These are phyloP conservation scores for Eustalomyia histrio DNA, from an alignment of 2,888 invertebrate species.

Conservation along the genomic window DNA sequence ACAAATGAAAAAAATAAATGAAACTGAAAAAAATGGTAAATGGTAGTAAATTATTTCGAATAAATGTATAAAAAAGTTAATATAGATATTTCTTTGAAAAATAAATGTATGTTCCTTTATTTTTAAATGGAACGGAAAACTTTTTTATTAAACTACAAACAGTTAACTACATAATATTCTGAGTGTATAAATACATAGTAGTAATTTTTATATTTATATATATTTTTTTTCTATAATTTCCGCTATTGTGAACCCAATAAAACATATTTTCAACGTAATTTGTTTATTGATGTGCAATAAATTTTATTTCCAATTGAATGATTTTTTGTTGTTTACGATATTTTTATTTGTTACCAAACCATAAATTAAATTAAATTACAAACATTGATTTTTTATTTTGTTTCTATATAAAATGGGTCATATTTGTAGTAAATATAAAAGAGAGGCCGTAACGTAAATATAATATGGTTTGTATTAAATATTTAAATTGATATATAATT, in stretches of 20 bases:
- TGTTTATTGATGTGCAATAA: constrained; percentile 57
- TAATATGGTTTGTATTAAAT: neutral
- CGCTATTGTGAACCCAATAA: constrained; percentile 40
- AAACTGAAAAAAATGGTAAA: too few relatives aligned
- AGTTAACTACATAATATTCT: too few relatives aligned
- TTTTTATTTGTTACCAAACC: constrained; percentile 26
- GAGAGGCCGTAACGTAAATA: neutral
- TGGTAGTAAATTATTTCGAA: too few relatives aligned
- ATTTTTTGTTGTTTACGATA: constrained; percentile 28
- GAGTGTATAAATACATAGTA: too few relatives aligned
- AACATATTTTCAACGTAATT: constrained; percentile 50
- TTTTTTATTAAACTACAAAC: too few relatives aligned
- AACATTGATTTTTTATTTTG: constrained; percentile 21
- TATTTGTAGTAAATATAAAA: neutral
- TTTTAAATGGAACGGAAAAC: too few relatives aligned
- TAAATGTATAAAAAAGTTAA: too few relatives aligned
- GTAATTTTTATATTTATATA: constrained; percentile 6
- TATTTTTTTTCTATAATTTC: constrained; percentile 30
- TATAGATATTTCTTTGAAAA: too few relatives aligned
- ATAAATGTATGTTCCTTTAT: too few relatives aligned
- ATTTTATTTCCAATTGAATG: constrained; percentile 50
- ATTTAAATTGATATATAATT: neutral
- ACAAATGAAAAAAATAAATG: too few relatives aligned
- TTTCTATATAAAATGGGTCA: neutral
- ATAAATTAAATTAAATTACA: constrained; percentile 51